These are phyloP conservation scores for Meiosimyza decipiens DNA, from an alignment of 2,888 invertebrate genomes.

Conservation along the genomic window DNA sequence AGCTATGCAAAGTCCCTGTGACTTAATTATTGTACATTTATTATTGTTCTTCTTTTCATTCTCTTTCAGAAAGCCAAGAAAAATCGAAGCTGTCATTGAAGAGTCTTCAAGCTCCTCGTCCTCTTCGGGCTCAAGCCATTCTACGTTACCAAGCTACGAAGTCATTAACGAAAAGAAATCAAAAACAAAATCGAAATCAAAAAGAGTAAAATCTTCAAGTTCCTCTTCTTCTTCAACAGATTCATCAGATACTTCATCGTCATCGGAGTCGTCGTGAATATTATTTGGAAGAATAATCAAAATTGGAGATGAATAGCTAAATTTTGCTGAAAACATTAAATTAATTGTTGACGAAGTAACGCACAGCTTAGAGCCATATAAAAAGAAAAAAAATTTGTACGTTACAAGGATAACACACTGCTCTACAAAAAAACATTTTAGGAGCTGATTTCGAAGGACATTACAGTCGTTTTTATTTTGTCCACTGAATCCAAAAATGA, in stretches of 20 bases:
- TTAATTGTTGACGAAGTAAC: too few species aligned
- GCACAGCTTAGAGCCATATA: too few species aligned
- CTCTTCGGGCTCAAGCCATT: constrained; percentile 60
- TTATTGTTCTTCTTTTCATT: constrained; percentile 2
- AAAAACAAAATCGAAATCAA: constrained; percentile 54
- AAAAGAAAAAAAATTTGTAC: too few species aligned
- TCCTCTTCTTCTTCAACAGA: constrained; percentile 51
- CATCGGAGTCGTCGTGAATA: constrained; percentile 34
- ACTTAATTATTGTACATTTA: neutral
- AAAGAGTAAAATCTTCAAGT: constrained; percentile 50
- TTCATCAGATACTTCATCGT: constrained; percentile 54
- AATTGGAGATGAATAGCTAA: too few species aligned
- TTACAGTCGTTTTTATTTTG: too few species aligned
- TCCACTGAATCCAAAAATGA: too few species aligned
- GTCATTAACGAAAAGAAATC: constrained; percentile 61
- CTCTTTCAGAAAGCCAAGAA: constrained; percentile 53
- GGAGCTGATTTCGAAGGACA: too few species aligned
- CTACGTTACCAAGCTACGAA: constrained; percentile 64
- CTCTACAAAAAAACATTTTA: too few species aligned
- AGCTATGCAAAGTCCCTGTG: constrained; percentile 36
- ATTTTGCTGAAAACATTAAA: too few species aligned
- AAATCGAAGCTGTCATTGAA: constrained; percentile 62
- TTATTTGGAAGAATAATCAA: neutral
- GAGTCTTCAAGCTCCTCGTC: constrained; percentile 54
- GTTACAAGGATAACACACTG: too few species aligned